Percentiles rank a stretch among this genome's conserved stretches.
Conservation (phyloP, 2,888 invertebrate genomes). For the Andrena fulva region DNA sequence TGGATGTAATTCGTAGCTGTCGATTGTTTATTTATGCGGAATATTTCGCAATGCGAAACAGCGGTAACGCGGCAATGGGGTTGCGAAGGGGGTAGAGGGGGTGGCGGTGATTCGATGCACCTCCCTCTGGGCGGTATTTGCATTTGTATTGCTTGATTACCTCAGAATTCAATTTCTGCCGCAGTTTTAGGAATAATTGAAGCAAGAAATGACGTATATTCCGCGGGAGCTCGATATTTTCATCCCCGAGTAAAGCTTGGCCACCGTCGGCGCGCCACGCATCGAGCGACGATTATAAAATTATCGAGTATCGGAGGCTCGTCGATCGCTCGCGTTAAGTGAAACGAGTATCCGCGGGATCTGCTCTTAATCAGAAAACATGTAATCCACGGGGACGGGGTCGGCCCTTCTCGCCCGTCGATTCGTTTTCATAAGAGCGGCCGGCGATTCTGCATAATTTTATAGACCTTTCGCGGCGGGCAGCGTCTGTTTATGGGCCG, state of each 20-base stretch:
- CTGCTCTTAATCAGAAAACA: constrained; percentile 48
- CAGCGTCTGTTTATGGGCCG: constrained; percentile 49
- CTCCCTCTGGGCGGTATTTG: constrained; percentile 26
- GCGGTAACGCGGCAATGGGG: constrained; percentile 9
- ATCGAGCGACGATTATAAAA: constrained; percentile 14
- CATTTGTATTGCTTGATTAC: constrained; percentile 53
- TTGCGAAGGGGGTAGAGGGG: no score
- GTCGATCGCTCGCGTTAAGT: neutral
- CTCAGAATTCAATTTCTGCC: constrained; percentile 41
- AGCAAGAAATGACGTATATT: constrained; percentile 37
- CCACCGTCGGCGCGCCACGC: neutral
- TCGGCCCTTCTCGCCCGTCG: neutral
- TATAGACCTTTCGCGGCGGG: constrained; percentile 55
- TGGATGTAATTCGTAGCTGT: constrained; percentile 29
- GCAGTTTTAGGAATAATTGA: constrained; percentile 43
- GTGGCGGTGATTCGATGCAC: neutral
- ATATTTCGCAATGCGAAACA: constrained; percentile 31
- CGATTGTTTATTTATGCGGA: constrained; percentile 56
- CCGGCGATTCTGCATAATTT: constrained; percentile 64
- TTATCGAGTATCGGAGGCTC: constrained; percentile 20
- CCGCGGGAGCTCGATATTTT: constrained; percentile 18
- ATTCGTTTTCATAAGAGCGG: constrained; percentile 34
- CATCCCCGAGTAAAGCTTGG: neutral
- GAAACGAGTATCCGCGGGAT: constrained; percentile 31
- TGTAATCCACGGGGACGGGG: constrained; percentile 29